Base-by-base conservation (phyloP, 1,140 invertebrate genomes). In the Cydia fagiglandana region DNA sequence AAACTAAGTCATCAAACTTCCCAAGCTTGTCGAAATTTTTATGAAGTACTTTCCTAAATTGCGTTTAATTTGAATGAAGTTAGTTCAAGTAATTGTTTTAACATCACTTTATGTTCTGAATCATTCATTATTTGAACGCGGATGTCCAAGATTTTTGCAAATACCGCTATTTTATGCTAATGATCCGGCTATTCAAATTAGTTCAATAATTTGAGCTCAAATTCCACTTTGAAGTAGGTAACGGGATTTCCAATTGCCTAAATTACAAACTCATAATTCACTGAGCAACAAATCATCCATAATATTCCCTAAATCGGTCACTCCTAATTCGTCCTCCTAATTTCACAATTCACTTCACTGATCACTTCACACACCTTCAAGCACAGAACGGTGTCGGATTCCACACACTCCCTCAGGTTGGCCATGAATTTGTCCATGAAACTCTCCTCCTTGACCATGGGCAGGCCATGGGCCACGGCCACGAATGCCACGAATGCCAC, bases 351-450 rank as follows among this genome's bases (percentile, higher is more conserved):
- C 76, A 80, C 77, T 74, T 77, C 76, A 77, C 76, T 77, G 15
- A 68, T 17, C 88, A 92, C 87, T 84, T 74, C 81, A 88, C 84
- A 86, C 88, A 92, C 90, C 91, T 93, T 93, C 41, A 93, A 81
- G 66, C 91, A 93, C 82, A 93, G 80, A 81, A 90, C 84, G 56
- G 89, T 91, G 76, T 93, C 89, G 1, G 86, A 82, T 24, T 93
- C 91, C 75, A 91, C 84, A 76, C 91, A 93, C 77, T 93, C 91
- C 79, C 89, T 80, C 7, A 93, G 74, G 2, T 84, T 80, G 1
- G 88, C 87, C 28, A 91, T 79, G 82, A 92, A 89, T 70, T 79
- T 83, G 47, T 89, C 88, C 81, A 89, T 78, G 56, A 79, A 79
- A 1, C 88, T 86, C 78, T 91, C 88, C 53, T 93, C 91, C 78